Evolutionary conservation across 2,888 invertebrate genomes (phyloP).

Genomic region (Sesia bembeciformis): DNA sequence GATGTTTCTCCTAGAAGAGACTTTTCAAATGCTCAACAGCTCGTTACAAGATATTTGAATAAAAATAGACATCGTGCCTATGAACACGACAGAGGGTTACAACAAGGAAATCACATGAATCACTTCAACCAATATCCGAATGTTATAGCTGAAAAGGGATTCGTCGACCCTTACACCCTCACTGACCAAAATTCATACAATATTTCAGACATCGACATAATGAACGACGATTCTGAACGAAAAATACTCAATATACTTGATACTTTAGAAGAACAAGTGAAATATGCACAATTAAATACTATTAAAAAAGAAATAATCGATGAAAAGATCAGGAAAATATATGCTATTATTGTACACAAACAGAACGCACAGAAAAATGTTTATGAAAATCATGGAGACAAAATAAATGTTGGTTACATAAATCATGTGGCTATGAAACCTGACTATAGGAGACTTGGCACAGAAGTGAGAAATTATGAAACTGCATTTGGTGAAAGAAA

Average conservation of each 20-base stretch:
- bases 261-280: constrained; percentile 42
- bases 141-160: not conserved
- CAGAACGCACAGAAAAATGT: not conserved
- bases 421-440: not conserved
- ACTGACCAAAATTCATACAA: not conserved
- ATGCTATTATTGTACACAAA: constrained; percentile 29
- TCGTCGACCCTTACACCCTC: not conserved
- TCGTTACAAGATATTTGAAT: constrained; percentile 30
- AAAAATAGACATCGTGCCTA: constrained; percentile 10
- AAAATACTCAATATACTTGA: constrained; percentile 39
- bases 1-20: constrained; percentile 39
- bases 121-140: not conserved
- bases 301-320: constrained; percentile 41
- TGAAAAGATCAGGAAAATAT: constrained; percentile 47
- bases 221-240: constrained; percentile 26
- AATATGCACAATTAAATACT: constrained; percentile 30
- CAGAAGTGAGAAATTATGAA: not conserved
- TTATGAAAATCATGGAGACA: not conserved
- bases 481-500: not conserved
- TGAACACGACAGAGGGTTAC: constrained; percentile 4
- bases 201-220: constrained; percentile 6
- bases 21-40: constrained; percentile 28
- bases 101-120: constrained; percentile 5
- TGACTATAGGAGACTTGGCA: not conserved
- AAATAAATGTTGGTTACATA: not conserved